A percentile compares a stretch with the other conserved stretches of the same genome.
These are phyloP conservation scores for Trinorchestia longiramus DNA, from an alignment of 1,140 invertebrate species.

Conservation along the genomic window DNA sequence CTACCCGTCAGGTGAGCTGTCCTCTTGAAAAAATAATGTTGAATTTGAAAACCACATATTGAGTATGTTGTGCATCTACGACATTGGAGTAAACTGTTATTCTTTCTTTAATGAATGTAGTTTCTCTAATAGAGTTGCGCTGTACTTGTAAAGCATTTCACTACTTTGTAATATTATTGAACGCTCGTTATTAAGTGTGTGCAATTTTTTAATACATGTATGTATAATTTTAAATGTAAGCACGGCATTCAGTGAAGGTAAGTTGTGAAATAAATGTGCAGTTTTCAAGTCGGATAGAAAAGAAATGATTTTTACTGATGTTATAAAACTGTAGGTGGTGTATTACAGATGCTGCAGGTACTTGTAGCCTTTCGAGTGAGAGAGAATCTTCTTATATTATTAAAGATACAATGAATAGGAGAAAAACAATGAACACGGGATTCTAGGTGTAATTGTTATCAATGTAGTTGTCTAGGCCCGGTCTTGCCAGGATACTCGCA, in stretches of 20 bases:
- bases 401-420: background rate
- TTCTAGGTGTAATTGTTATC: background rate
- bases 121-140: background rate
- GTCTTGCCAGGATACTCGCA: background rate
- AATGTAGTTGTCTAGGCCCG: background rate
- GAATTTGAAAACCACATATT: too few species aligned
- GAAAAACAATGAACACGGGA: background rate
- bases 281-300: background rate
- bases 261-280: background rate
- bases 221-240: too few species aligned
- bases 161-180: too few species aligned
- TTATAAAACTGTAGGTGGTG: background rate
- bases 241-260: background rate
- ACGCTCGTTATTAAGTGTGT: too few species aligned
- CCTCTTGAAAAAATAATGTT: background rate
- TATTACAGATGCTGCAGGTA: background rate
- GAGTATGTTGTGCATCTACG: too few species aligned
- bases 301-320: background rate
- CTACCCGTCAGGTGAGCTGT: conserved; percentile 74
- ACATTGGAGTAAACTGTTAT: background rate
- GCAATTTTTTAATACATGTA: too few species aligned
- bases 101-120: background rate
- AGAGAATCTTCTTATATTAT: background rate
- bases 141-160: background rate
- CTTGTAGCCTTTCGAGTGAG: background rate